Evolutionary conservation across 2,888 invertebrate genomes (phyloP).

Genomic region (Drosophila fungiperda): DNA sequence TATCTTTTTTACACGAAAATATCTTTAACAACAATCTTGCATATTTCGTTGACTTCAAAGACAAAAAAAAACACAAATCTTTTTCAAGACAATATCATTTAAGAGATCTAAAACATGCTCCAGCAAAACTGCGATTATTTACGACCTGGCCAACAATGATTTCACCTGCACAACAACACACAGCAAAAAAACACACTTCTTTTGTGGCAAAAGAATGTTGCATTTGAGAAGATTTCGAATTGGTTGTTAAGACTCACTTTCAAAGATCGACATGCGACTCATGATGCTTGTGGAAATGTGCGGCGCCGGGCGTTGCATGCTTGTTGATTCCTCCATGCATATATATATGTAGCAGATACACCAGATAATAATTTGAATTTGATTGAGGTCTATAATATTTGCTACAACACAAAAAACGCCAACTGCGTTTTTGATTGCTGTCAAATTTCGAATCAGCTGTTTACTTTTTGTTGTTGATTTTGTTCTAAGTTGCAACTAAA

Average conservation of each 20-base stretch:
- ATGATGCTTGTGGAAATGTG: conserved; percentile 79
- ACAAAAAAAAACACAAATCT: conserved; percentile 8
- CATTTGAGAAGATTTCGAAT: conserved; percentile 3
- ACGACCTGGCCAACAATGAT: conserved; percentile 29
- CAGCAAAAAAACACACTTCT: background rate
- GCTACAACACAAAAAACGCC: background rate
- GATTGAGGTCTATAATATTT: background rate
- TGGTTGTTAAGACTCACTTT: conserved; percentile 75
- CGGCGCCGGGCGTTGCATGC: conserved; percentile 75
- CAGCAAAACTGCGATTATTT: conserved; percentile 19
- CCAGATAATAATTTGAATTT: background rate
- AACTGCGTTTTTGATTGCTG: background rate
- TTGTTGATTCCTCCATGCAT: conserved; percentile 6
- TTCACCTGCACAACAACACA: conserved; percentile 28
- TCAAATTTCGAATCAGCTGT: background rate
- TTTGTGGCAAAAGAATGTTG: conserved; percentile 10
- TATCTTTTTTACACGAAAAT: background rate
- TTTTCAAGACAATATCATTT: conserved; percentile 16
- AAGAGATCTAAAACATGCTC: conserved; percentile 33
- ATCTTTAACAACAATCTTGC: conserved; percentile 9
- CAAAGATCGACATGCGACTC: conserved; percentile 82
- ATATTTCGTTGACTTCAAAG: background rate
- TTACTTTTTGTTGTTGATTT: background rate
- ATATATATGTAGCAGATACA: background rate
- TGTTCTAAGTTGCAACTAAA: conserved; percentile 18